phyloP scores from a whole-genome alignment of 2,888 invertebrate species.

The Harmothoe impar region DNA sequence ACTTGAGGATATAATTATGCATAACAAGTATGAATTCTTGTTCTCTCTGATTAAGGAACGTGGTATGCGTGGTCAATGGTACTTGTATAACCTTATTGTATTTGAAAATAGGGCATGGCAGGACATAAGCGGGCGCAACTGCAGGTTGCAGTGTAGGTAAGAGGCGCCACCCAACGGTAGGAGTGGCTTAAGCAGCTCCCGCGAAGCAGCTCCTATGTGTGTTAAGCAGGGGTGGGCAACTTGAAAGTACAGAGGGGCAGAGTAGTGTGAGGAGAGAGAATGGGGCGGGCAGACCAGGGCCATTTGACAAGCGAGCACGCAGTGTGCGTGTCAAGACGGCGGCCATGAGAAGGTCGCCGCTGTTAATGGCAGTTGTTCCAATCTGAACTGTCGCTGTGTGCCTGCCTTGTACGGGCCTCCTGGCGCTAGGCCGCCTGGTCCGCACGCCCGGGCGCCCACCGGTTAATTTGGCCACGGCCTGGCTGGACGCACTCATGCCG shows the following conservation, averaged over 20 bases:
- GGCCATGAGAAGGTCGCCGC: constrained; percentile 38
- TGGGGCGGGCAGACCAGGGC: constrained; percentile 16
- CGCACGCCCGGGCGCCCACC: constrained; percentile 8
- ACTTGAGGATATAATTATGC: no score
- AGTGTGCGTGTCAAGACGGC: constrained; percentile 52
- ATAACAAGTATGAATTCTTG: no score
- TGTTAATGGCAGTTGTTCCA: constrained; percentile 60
- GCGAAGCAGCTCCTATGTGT: no score
- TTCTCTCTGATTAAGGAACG: no score
- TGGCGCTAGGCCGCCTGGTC: background rate
- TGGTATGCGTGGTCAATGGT: no score
- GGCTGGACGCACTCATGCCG: constrained; percentile 36
- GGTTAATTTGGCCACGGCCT: constrained; percentile 52
- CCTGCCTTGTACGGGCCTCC: background rate
- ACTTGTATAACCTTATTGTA: no score
- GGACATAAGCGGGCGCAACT: no score
- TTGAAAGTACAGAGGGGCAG: background rate
- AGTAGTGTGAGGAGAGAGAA: background rate
- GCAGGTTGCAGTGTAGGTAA: no score
- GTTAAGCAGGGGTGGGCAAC: no score
- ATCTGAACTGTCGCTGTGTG: constrained; percentile 54
- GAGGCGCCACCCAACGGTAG: no score
- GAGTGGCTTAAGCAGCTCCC: no score
- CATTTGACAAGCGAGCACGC: constrained; percentile 36
- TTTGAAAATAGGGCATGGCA: no score